Evolutionary conservation across 1,140 invertebrate genomes (phyloP), one percentile per base, ranked within the genome.

Genomic region (Trachymyrmex cornetzi): DNA sequence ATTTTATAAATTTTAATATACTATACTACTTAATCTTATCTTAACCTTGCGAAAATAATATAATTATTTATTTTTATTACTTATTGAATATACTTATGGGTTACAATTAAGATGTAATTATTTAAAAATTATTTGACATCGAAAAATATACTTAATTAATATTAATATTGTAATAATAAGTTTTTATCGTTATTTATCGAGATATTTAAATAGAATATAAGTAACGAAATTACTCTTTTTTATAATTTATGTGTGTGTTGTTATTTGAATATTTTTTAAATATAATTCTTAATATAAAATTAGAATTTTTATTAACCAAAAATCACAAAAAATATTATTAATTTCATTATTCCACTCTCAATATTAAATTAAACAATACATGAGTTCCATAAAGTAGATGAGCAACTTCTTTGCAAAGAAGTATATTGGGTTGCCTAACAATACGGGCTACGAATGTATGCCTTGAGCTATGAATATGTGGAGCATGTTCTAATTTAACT

Each of bases 401-500:
- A 61, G 22, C 22, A 22, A 24, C 16, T 38, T 22, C 30, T 50
- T 80, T 16, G 6, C 63, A 55, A 14, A 7, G n/a, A 80, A 22
- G 48, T 55, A 55, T 53, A 24, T 53, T n/a, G 77, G 77, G 77
- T 80, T 80, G 77, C 30, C 44, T 80, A 38, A 5, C 7, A 59
- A 53, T 22, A 34, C 2, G 44, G 30, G 4, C 38, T 22, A 30
- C 2, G 44, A 30, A 9, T 50, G n/a, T n/a, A n/a, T n/a, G 55
- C 50, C 59, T 86, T 81, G 61, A 61, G 19, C 22, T 16, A 27
- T 59, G 61, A 69, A 71, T 80, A 87, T 80, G 27, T 89, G 22
- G 72, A 59, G 12, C 77, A n/a, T 16, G 77, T 72, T 77, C 87
- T 14, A 55, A 69, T 88, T 88, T 55, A 61, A 82, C 71, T 81